Evolutionary conservation across 2,888 invertebrate species (phyloP), one percentile per base, ranked within the genome.

Genomic region (Masnerella sp.): DNA sequence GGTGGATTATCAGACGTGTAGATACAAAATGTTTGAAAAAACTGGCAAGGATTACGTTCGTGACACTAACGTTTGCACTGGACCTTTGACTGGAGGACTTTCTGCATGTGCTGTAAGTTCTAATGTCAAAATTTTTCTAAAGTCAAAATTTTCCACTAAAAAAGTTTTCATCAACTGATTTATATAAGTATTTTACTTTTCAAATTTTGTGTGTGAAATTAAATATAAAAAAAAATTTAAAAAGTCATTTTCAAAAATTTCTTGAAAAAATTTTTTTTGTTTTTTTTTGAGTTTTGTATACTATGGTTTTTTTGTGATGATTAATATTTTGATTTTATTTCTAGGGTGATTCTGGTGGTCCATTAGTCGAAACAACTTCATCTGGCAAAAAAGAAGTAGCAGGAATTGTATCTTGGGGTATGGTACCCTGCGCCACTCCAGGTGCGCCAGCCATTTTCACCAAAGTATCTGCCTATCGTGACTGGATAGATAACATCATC

Each of bases 371-470:
- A 12, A 54, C 22, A 9, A 9, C 17, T 1, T 9, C 8, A 5
- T 1, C 93, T 89, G 65, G 91, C 89, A 76, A 92, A 89, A 78
- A 91, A 89, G 88, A 94, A 92, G 83, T 94, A 91, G 1, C 90
- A 85, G 78, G 91, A 88, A 68, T 89, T 42, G 88, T 88, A 7
- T 89, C 89, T 14, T 89, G 89, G 89, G 89, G 88, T 5, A 82
- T 82, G 17, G 80, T 87, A 56, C 88, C 89, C 34, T 89, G 89
- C 64, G 89, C 88, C 0, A 0, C 68, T 5, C 65, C 34, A 7
- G 83, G 86, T 30, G 11, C 69, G 4, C 88, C 89, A n/a, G 85
- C 88, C 0, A 81, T 89, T 7, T 88, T 84, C 75, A 88, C 87
- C 1, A 82, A 85, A 5, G 83, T 86, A 2, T 87, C 88, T 0